These are phyloP conservation scores for Nothocercus julius DNA, from an alignment of 2,113 vertebrate genomes.

Conservation along the genomic window DNA sequence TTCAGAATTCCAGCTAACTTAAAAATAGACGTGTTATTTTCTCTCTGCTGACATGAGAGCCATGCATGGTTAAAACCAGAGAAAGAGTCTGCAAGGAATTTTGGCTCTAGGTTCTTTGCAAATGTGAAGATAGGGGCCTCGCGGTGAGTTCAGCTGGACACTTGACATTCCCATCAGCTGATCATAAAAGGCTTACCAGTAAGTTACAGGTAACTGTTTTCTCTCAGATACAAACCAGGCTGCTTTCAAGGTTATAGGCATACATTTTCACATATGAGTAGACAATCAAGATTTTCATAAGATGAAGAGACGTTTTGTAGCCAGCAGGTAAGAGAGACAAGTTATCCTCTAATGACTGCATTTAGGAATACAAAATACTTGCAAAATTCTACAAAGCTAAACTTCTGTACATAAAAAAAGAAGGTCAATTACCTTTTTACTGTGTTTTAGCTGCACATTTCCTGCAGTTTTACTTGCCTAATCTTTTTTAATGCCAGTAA, in stretches of 20 bases:
- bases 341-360: neutral
- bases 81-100: slow-evolving; percentile 65
- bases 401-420: neutral
- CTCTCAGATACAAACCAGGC: neutral
- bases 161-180: slow-evolving; percentile 8
- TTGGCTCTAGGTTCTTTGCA: slow-evolving; percentile 67
- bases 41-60: slow-evolving; percentile 84
- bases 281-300: neutral
- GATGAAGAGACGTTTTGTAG: neutral
- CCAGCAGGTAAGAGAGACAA: neutral
- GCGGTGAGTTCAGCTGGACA: neutral
- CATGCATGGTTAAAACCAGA: slow-evolving; percentile 81
- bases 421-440: neutral
- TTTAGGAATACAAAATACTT: neutral
- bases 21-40: slow-evolving; percentile 92
- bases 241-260: neutral
- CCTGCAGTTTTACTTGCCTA: neutral
- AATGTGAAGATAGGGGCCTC: slow-evolving; percentile 65
- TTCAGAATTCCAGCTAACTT: slow-evolving; percentile 81
- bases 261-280: neutral
- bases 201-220: neutral
- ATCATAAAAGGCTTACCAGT: neutral
- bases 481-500: neutral
- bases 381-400: neutral
- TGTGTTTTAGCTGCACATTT: neutral